phyloP scores from a whole-genome alignment of 2,113 vertebrate species.

The Siphamia tubifer region DNA sequence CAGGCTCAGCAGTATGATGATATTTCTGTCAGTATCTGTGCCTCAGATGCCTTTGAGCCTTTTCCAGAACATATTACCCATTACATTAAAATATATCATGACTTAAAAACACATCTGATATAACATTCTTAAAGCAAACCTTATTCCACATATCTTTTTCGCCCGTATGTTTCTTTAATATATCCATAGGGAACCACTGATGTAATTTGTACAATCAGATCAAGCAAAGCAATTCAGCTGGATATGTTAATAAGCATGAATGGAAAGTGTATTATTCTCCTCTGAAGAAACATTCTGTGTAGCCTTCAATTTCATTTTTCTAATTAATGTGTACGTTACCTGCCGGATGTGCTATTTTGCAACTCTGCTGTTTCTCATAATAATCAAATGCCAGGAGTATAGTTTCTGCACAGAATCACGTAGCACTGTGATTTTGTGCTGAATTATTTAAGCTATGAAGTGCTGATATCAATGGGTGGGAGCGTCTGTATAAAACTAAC shows the following conservation, averaged over 20 bases:
- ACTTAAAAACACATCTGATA: no score
- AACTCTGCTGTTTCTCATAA: conserved; percentile 7
- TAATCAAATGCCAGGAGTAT: conserved; percentile 37
- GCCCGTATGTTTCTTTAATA: no score
- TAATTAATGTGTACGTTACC: not conserved
- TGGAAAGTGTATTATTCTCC: not conserved
- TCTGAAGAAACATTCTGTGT: not conserved
- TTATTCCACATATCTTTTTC: no score
- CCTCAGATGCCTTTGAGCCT: conserved; percentile 26
- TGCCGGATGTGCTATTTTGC: not conserved
- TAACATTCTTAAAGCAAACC: no score
- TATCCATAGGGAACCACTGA: no score
- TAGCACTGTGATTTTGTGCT: conserved; percentile 52
- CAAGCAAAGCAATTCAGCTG: not conserved
- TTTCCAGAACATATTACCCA: conserved; percentile 31
- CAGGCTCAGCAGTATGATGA: conserved; percentile 31
- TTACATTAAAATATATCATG: conserved; percentile 29
- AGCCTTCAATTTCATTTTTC: not conserved
- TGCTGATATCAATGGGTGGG: conserved; percentile 68
- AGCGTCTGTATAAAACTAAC: conserved; percentile 45
- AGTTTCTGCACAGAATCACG: conserved; percentile 55
- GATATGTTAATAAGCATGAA: not conserved
- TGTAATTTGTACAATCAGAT: no score
- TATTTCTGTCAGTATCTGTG: conserved; percentile 9
- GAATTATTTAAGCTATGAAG: conserved; percentile 74